phyloP scores from a whole-genome alignment of 2,888 invertebrate genomes.

The Lasiommata megera region DNA sequence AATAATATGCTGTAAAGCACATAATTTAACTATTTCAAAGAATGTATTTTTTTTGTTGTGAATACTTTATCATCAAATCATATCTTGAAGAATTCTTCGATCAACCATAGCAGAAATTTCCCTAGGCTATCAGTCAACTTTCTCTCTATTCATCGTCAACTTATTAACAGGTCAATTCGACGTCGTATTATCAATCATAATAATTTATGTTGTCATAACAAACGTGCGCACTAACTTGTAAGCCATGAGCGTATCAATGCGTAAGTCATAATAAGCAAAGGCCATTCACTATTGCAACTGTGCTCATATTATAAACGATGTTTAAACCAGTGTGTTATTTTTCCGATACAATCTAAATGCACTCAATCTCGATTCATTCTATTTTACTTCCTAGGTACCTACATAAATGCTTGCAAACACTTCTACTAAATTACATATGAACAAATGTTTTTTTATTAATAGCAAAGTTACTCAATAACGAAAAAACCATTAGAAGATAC shows the following conservation, averaged over 20 bases:
- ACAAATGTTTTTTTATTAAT: background rate
- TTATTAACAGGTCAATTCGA: background rate
- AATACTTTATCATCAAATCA: no score
- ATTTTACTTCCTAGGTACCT: background rate
- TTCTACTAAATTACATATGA: no score
- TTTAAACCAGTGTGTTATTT: background rate
- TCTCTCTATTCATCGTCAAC: conserved; percentile 9
- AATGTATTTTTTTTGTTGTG: no score
- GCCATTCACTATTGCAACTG: background rate
- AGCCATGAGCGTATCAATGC: background rate
- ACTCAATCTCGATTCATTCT: background rate
- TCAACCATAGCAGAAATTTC: no score
- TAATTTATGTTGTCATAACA: conserved; percentile 16
- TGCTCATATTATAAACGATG: background rate
- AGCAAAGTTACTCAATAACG: no score
- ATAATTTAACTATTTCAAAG: no score
- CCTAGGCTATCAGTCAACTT: conserved; percentile 3
- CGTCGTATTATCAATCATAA: conserved; percentile 22
- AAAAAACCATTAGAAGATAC: no score
- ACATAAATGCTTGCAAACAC: background rate
- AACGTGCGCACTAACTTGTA: background rate
- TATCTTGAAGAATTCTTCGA: no score
- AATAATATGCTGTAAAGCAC: no score
- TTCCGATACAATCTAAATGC: background rate
- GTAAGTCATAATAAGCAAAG: background rate